A percentile compares a stretch with the other conserved stretches of the same genome.
Evolutionary conservation across 2,888 invertebrate genomes (phyloP).

Genomic region (Prosopocoilus inquinatus): DNA sequence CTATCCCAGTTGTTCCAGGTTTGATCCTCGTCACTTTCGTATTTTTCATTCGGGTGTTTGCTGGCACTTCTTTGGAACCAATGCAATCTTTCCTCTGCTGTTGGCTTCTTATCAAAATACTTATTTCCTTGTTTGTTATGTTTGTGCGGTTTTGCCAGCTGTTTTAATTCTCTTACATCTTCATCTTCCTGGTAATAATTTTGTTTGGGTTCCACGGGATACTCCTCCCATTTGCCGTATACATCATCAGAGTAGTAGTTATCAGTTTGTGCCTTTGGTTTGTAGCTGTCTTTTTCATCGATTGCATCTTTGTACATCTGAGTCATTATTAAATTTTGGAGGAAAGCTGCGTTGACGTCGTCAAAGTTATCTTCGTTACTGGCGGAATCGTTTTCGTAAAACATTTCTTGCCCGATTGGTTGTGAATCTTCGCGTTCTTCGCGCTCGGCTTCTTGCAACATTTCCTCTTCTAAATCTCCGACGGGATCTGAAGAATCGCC

Average conservation of each 20-base stretch:
- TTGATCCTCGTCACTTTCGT: constrained; percentile 43
- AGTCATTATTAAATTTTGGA: constrained; percentile 65
- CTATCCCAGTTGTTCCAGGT: constrained; percentile 48
- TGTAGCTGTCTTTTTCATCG: constrained; percentile 26
- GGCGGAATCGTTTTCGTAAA: constrained; percentile 58
- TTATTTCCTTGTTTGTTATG: constrained; percentile 1
- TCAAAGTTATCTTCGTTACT: constrained; percentile 41
- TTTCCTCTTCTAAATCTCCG: constrained; percentile 59
- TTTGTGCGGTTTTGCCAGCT: constrained; percentile 54
- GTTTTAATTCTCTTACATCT: constrained; percentile 64
- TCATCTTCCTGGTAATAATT: constrained; percentile 57
- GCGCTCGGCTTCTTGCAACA: constrained; percentile 61
- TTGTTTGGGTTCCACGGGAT: constrained; percentile 19
- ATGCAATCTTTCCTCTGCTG: constrained; percentile 30
- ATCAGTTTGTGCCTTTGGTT: constrained; percentile 4
- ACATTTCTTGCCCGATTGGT: constrained; percentile 66
- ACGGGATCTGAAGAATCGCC: constrained; percentile 51
- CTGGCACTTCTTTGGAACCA: constrained; percentile 31
- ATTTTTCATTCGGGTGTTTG: constrained; percentile 49
- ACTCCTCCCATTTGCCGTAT: constrained; percentile 36
- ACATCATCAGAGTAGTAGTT: constrained; percentile 39
- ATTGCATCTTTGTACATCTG: constrained; percentile 62
- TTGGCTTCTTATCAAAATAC: constrained; percentile 13
- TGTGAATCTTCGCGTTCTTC: constrained; percentile 56
- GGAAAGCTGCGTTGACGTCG: constrained; percentile 60